Conservation (phyloP, 1,140 invertebrate genomes). For the Drosophila bocki region DNA sequence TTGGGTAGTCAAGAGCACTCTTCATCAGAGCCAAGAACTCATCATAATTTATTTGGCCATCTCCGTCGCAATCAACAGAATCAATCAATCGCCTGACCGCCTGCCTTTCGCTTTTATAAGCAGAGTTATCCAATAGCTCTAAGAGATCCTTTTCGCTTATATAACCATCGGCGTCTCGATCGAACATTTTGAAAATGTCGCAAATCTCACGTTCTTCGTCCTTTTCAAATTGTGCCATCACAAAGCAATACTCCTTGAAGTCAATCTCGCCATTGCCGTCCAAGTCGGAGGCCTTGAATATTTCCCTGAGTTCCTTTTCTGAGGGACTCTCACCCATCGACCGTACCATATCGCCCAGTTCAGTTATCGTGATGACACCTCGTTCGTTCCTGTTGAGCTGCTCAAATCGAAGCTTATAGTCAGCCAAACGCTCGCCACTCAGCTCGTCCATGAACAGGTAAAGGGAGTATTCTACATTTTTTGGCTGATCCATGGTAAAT, state of each 20-base stretch:
- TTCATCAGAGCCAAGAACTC: slow-evolving; percentile 73
- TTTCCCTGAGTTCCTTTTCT: slow-evolving; percentile 79
- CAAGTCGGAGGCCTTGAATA: slow-evolving; percentile 83
- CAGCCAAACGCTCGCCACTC: slow-evolving; percentile 5
- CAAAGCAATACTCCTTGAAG: slow-evolving; percentile 65
- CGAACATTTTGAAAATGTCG: slow-evolving; percentile 90
- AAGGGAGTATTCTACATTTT: neutral
- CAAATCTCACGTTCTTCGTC: slow-evolving; percentile 51
- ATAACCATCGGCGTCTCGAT: slow-evolving; percentile 96
- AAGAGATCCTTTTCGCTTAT: slow-evolving; percentile 95
- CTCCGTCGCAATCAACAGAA: slow-evolving; percentile 92
- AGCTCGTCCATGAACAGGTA: slow-evolving; percentile 17
- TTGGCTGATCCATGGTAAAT: neutral
- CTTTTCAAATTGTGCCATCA: slow-evolving; percentile 54
- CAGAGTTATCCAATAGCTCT: slow-evolving; percentile 92
- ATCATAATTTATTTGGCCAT: slow-evolving; percentile 94
- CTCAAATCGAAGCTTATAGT: slow-evolving; percentile 9
- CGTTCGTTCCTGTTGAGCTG: slow-evolving; percentile 16
- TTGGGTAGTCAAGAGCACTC: neutral
- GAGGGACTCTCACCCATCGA: slow-evolving; percentile 73
- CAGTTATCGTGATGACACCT: slow-evolving; percentile 31
- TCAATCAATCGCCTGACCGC: neutral
- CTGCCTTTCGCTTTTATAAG: neutral
- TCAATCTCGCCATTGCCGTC: slow-evolving; percentile 84
- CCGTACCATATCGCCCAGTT: slow-evolving; percentile 73